A percentile compares a stretch with the other conserved stretches of the same genome.
These are phyloP conservation scores for Corapipo altera DNA, from an alignment of 2,113 vertebrate genomes.

Conservation along the genomic window DNA sequence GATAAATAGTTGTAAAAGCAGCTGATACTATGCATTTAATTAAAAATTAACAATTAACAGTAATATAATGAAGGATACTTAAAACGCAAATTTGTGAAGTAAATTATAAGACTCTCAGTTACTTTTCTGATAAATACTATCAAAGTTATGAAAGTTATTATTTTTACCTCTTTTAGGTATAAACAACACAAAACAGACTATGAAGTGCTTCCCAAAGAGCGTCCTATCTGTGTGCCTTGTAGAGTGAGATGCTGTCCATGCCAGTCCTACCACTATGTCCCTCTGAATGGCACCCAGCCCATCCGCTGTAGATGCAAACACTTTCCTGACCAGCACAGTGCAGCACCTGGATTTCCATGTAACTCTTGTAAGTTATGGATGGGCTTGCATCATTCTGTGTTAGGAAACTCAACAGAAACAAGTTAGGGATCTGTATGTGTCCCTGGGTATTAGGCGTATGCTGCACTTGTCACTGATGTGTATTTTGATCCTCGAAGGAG, in stretches of 20 bases:
- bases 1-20: neutral
- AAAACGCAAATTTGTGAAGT: neutral
- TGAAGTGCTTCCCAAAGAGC: constrained; percentile 77
- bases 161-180: constrained; percentile 74
- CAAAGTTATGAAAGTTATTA: neutral
- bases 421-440: neutral
- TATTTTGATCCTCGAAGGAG: neutral
- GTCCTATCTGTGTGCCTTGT: constrained; percentile 82
- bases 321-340: constrained; percentile 80
- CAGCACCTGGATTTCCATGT: constrained; percentile 70
- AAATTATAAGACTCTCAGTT: neutral
- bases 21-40: neutral
- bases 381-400: neutral
- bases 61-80: neutral
- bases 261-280: constrained; percentile 77
- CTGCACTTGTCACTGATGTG: neutral
- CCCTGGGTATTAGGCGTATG: fast-evolving
- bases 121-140: neutral
- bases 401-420: fast-evolving
- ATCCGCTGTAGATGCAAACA: constrained; percentile 90
- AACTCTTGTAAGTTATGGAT: constrained; percentile 79
- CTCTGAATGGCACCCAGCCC: constrained; percentile 75
- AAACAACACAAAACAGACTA: constrained; percentile 91
- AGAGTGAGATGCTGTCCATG: constrained; percentile 76
- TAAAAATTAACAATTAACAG: neutral